These are phyloP conservation scores for Solenopsis invicta DNA, from an alignment of 1,140 invertebrate species.

Conservation along the genomic window DNA sequence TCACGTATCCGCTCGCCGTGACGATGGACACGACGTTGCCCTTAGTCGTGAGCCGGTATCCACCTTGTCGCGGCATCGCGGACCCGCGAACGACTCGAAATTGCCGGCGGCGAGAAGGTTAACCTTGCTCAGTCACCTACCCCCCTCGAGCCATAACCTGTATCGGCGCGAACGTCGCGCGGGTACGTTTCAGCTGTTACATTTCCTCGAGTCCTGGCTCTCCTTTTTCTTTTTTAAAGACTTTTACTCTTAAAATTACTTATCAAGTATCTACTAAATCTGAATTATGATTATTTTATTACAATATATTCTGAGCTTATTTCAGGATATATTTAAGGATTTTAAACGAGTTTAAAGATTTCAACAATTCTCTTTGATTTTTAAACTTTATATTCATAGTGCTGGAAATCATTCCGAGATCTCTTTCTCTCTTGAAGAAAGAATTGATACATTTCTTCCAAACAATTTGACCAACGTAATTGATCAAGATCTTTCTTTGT, in stretches of 20 bases:
- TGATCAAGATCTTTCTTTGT: too few species aligned
- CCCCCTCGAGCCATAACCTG: slow-evolving; percentile 66
- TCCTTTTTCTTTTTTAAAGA: not conserved
- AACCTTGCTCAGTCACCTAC: slow-evolving; percentile 31
- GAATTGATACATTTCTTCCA: too few species aligned
- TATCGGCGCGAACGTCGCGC: slow-evolving; percentile 20
- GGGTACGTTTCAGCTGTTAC: slow-evolving; percentile 1
- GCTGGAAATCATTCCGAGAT: too few species aligned
- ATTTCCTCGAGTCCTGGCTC: not conserved
- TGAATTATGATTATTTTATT: not conserved
- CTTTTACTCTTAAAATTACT: not conserved
- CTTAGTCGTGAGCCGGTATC: not conserved
- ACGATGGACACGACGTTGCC: not conserved
- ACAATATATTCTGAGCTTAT: too few species aligned
- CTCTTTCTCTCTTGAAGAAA: too few species aligned
- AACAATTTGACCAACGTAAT: too few species aligned
- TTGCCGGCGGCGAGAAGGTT: slow-evolving; percentile 44
- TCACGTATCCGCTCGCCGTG: not conserved
- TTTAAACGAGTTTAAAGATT: not conserved
- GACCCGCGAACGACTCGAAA: not conserved
- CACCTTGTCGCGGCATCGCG: not conserved
- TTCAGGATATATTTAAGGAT: too few species aligned
- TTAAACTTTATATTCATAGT: too few species aligned
- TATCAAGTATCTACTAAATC: not conserved
- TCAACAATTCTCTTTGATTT: not conserved